Percentiles rank a stretch among this genome's conserved stretches.
phyloP scores from a whole-genome alignment of 2,113 vertebrate species.

The Uropsilus gracilis region DNA sequence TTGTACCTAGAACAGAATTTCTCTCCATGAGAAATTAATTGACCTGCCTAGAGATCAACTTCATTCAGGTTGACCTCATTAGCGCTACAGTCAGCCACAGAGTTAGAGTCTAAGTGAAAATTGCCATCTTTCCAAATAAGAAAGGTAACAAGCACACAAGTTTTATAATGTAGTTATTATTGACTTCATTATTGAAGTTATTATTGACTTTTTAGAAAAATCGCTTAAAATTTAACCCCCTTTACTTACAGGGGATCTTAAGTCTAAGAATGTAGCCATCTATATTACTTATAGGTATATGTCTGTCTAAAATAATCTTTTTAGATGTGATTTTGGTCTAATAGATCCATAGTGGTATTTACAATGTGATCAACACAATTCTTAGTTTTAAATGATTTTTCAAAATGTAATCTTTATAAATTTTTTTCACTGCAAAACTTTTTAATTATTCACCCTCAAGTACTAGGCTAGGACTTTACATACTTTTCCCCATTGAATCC shows the following conservation, averaged over 20 bases:
- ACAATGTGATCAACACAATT: neutral
- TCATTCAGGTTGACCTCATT: constrained; percentile 16
- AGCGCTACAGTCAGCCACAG: neutral
- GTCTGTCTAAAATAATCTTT: neutral
- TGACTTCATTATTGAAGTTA: neutral
- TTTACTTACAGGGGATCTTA: neutral
- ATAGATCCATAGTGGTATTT: neutral
- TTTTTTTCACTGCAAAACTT: neutral
- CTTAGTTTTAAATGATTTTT: constrained; percentile 18
- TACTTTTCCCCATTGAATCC: neutral
- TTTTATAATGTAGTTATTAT: constrained; percentile 31
- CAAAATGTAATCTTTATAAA: neutral
- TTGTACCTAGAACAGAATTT: constrained; percentile 10
- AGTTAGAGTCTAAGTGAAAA: constrained; percentile 31
- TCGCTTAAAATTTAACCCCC: neutral
- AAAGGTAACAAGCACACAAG: neutral
- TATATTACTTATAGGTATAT: neutral
- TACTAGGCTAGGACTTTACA: neutral
- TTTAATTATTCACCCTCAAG: neutral
- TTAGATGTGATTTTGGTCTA: neutral
- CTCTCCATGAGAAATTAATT: constrained; percentile 18
- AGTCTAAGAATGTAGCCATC: neutral
- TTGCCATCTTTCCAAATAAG: neutral
- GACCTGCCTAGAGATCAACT: neutral
- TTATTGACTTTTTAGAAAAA: constrained; percentile 39